Conservation (phyloP, 2,888 invertebrate genomes). For the Rotaria magnacalcarata region DNA sequence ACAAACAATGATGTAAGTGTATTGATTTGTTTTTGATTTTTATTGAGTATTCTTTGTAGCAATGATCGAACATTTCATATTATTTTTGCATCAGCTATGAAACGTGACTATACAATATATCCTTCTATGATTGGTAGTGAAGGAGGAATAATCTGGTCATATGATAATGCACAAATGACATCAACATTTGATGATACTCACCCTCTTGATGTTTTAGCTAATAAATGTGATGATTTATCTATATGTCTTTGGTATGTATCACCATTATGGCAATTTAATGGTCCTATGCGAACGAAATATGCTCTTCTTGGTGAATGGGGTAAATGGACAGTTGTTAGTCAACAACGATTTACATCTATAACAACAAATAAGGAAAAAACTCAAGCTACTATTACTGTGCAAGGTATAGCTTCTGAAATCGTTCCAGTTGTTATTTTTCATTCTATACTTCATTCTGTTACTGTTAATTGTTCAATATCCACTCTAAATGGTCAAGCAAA, state of each 20-base stretch:
- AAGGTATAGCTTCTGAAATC: neutral
- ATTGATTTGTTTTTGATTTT: neutral
- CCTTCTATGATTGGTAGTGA: neutral
- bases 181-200: neutral
- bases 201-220: neutral
- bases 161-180: neutral
- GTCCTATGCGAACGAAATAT: neutral
- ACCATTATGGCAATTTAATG: neutral
- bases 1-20: neutral
- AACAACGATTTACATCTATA: neutral
- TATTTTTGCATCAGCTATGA: slow-evolving; percentile 18
- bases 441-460: neutral
- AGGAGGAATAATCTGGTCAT: neutral
- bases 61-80: slow-evolving; percentile 18
- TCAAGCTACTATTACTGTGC: neutral
- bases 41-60: neutral
- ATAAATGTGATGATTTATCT: neutral
- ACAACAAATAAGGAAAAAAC: neutral
- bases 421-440: neutral
- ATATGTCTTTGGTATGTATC: slow-evolving; percentile 27
- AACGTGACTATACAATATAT: slow-evolving; percentile 6
- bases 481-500: neutral
- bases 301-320: neutral
- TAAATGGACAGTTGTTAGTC: slow-evolving; percentile 2
- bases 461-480: neutral